A percentile compares a stretch with the other conserved stretches of the same genome.
These are phyloP conservation scores for Spongia lamella DNA, from an alignment of 37 sponge, comb jelly and placozoan genomes.

Conservation along the genomic window DNA sequence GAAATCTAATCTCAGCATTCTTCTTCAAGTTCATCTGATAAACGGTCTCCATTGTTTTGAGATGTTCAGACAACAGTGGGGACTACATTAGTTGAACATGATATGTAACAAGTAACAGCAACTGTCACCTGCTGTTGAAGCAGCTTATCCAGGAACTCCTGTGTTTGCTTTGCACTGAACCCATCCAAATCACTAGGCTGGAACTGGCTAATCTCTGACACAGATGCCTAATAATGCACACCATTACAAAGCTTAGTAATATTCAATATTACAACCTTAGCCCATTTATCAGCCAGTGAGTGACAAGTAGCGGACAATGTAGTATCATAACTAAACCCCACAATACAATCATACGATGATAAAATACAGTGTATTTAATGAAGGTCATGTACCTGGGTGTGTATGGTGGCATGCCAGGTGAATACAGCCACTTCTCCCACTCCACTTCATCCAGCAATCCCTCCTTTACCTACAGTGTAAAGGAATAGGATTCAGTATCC, in stretches of 20 bases:
- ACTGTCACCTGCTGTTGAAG: slow-evolving; percentile 6
- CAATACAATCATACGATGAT: background rate
- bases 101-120: slow-evolving; percentile 3
- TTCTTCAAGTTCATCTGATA: slow-evolving; percentile 42
- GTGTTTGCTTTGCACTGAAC: slow-evolving; percentile 16
- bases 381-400: slow-evolving; percentile 45
- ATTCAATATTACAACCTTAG: background rate
- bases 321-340: slow-evolving; percentile 47
- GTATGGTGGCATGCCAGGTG: slow-evolving; percentile 84
- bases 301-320: slow-evolving; percentile 49
- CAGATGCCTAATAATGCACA: background rate
- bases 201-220: slow-evolving; percentile 14
- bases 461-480: slow-evolving; percentile 18
- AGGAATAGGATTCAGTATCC: too few relatives aligned
- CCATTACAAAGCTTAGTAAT: background rate
- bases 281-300: slow-evolving; percentile 65
- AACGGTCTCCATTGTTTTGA: slow-evolving; percentile 58
- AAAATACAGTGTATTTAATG: background rate
- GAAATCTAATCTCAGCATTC: slow-evolving; percentile 70
- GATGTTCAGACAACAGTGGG: slow-evolving; percentile 31
- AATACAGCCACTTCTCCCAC: slow-evolving; percentile 89
- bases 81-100: slow-evolving; percentile 29
- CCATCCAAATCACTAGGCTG: slow-evolving; percentile 25
- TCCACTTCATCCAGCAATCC: slow-evolving; percentile 70
- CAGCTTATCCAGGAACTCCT: slow-evolving; percentile 56